These are phyloP conservation scores for Egretta garzetta DNA, from an alignment of 2,113 vertebrate species.

Conservation along the genomic window DNA sequence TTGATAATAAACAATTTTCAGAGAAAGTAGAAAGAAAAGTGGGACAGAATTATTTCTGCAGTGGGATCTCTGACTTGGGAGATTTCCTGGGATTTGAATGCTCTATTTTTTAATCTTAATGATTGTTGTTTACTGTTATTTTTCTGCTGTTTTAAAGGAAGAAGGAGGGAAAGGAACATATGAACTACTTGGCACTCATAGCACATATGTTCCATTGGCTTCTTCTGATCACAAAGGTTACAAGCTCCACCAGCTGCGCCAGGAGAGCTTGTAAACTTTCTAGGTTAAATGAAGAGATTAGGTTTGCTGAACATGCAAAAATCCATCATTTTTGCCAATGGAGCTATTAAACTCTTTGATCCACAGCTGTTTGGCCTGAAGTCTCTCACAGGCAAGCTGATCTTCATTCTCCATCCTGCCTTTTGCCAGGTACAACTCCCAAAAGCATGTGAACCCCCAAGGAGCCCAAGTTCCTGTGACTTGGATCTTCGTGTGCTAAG, in stretches of 20 bases:
- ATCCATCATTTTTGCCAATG: background rate
- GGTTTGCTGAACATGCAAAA: background rate
- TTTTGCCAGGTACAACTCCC: background rate
- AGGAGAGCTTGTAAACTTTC: slow-evolving; percentile 22
- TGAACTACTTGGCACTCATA: background rate
- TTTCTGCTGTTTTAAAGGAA: background rate
- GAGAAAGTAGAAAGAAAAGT: background rate
- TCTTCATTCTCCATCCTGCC: background rate
- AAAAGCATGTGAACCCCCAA: background rate
- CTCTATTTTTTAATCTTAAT: background rate
- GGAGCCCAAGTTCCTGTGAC: background rate
- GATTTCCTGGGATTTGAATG: background rate
- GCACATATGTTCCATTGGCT: background rate
- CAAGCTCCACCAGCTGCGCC: background rate
- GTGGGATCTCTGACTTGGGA: background rate
- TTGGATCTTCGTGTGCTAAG: background rate
- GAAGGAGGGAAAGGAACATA: background rate
- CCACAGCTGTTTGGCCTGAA: slow-evolving; percentile 31
- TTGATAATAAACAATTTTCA: background rate
- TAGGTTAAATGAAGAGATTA: slow-evolving; percentile 14
- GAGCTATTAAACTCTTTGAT: slow-evolving; percentile 9
- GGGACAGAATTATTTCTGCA: background rate
- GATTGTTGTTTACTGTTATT: background rate
- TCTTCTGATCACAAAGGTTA: background rate
- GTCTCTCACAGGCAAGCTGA: background rate